Evolutionary conservation across 1,140 invertebrate genomes (phyloP).

Genomic region (Andrena cerasifolii): DNA sequence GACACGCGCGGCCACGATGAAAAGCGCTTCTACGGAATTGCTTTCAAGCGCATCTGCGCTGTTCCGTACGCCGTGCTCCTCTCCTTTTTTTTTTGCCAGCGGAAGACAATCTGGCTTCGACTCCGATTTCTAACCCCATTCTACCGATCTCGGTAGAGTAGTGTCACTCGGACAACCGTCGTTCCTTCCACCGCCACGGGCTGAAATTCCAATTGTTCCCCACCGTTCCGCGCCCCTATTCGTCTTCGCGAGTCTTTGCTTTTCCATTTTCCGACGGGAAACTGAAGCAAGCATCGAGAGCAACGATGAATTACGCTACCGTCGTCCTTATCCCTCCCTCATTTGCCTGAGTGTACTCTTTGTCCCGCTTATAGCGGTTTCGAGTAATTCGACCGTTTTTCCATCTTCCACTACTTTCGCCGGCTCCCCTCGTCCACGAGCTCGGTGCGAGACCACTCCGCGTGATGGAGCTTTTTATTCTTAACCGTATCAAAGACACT

Average conservation of each 20-base stretch:
- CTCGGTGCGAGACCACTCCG: slow-evolving; percentile 10
- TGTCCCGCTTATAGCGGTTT: slow-evolving; percentile 6
- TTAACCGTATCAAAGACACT: background rate
- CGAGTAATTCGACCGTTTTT: slow-evolving; percentile 37
- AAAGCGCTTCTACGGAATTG: slow-evolving; percentile 23
- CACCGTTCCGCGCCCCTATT: background rate
- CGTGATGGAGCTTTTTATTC: slow-evolving; percentile 23
- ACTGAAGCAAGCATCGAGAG: slow-evolving; percentile 30
- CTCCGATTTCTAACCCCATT: slow-evolving; percentile 27
- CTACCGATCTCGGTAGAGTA: slow-evolving; percentile 33
- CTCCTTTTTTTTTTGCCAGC: background rate
- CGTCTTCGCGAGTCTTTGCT: slow-evolving; percentile 19
- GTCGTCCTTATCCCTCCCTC: slow-evolving; percentile 33
- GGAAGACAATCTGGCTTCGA: background rate
- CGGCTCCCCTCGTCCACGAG: background rate
- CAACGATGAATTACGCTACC: slow-evolving; percentile 32
- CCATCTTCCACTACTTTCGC: background rate
- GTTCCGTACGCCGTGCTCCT: background rate
- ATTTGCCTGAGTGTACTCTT: slow-evolving; percentile 43
- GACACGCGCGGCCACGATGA: slow-evolving; percentile 20
- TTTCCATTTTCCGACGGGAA: slow-evolving; percentile 23
- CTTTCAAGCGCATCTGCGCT: slow-evolving; percentile 46
- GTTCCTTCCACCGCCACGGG: background rate
- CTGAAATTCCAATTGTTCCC: slow-evolving; percentile 41
- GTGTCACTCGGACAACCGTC: slow-evolving; percentile 38